Base-by-base conservation (phyloP, 92 coral and sea anemone species). In the Bergia sp. region DNA sequence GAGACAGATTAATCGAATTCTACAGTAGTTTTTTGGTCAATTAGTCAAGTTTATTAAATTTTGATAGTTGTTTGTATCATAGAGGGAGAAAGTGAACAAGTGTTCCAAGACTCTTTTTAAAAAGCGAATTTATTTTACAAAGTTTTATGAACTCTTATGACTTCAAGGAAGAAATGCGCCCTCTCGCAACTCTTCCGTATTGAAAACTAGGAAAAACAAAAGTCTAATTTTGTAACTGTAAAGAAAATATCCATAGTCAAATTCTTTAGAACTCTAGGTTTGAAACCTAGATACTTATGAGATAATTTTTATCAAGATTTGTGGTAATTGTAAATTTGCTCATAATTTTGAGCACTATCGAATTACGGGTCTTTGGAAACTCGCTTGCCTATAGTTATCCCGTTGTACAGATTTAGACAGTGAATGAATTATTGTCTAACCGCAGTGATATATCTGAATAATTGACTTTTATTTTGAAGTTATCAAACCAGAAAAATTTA, bases 21-120 rank as follows among this genome's bases (percentile, higher is more conserved):
- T 44, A 58, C 74, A 16, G 73, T 44, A 71, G 79, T 57, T 71
- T 84, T 16, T 84, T 84, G 43, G 58, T 84, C 18, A 84, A 84
- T 84, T 84, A 84, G 79, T n/a, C 45, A 7, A 84, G 36, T 71
- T 71, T 69, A 84, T 84, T 66, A 84, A 84, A 84, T 43, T 84
- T 84, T 71, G 79, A 69, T 72, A 47, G 78, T 45, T 71, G 67
- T 69, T 73, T 84, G 77, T 67, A 69, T 84, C 79, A 64, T 67
- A 66, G 36, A 23, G 18, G 42, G 44, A 71, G 72, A 84, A n/a
- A 47, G 78, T 43, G 65, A 42, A 76, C 47, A 11, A 76, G 49
- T 76, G 53, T 23, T 76, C 41, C 16, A 15, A 41, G 36, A 47
- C 67, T 84, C 20, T 69, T 80, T 80, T 80, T 36, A 55, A 12